Conservation (phyloP, 53 echinoderm and acorn worm species). For the Astropecten irregularis region DNA sequence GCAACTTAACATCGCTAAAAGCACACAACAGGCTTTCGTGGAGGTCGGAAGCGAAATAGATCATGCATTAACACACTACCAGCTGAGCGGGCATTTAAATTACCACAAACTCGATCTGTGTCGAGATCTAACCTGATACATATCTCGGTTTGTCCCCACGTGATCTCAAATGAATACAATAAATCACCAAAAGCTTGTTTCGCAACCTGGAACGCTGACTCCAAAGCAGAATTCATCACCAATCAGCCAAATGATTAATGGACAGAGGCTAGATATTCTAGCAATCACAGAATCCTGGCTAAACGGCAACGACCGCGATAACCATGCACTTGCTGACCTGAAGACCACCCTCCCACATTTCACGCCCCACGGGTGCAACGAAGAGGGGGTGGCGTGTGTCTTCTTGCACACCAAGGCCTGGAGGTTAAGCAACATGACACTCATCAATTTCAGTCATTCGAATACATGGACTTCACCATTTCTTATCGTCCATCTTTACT, state of each 20-base stretch:
- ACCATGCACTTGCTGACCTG: conserved; percentile 24
- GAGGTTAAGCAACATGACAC: conserved; percentile 3
- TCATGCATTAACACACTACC: not conserved
- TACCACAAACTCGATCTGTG: not conserved
- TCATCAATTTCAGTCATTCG: not conserved
- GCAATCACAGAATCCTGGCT: conserved; percentile 44
- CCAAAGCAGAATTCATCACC: too few relatives aligned
- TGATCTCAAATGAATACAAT: not conserved
- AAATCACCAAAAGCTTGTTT: not conserved
- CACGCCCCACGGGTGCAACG: not conserved
- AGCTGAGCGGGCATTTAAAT: not conserved
- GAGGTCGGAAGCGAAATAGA: not conserved
- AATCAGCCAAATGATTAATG: not conserved
- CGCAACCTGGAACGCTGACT: conserved; percentile 8
- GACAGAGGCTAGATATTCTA: conserved; percentile 1
- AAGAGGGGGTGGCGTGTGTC: conserved; percentile 1
- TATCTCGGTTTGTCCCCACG: not conserved
- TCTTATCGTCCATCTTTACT: not conserved
- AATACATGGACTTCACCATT: not conserved
- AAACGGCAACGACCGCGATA: conserved; percentile 4
- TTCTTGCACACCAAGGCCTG: not conserved
- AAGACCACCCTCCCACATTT: conserved; percentile 2
- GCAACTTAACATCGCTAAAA: too few relatives aligned
- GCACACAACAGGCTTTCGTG: not conserved
- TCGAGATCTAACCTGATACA: not conserved